Evolutionary conservation across 2,113 vertebrate species (phyloP), one percentile per base, ranked within the genome.

Genomic region (Axis porcinus): DNA sequence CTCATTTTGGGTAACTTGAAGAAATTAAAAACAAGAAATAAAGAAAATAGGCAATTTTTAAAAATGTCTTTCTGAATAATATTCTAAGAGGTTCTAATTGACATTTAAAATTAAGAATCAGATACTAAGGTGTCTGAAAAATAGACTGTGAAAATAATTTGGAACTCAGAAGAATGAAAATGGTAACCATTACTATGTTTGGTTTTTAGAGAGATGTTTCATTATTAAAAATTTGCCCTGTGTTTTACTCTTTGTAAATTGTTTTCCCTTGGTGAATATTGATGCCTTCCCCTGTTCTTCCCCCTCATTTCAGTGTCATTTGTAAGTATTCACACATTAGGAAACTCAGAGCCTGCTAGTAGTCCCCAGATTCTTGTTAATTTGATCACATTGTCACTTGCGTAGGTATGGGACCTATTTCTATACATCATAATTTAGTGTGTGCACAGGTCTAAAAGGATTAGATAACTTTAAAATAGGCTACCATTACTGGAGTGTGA

Each of bases 71-170:
- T 95, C 52, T 55, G 60, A 92, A 50, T 70, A 60, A 74, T 95
- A 96, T 97, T 82, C 54, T 52, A 83, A 92, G n/a, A 96, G 82
- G 96, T 86, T 85, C 28, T 58, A 62, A 57, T 58, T 91, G 43
- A 74, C 15, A 5, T 52, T 11, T 82, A 70, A 94, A 96, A 86
- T 85, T 27, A 89, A 43, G 40, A 93, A 86, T 94, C 33, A 43
- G 25, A 15, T 81, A 88, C 45, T 40, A 40, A 95, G 43, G 64
- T 93, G 28, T 94, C 79, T 89, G 79, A 43, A 84, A 88, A 96
- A 91, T 84, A 81, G 76, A 74, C 17, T 52, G 36, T 60, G 45
- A 50, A 67, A 84, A 58, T 81, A 89, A 58, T 92, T 64, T 94
- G 40, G 30, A 86, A 86, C 52, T 94, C 47, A 67, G 67, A 96